phyloP scores from a whole-genome alignment of 2,113 vertebrate genomes.

The Plecotus auritus region DNA sequence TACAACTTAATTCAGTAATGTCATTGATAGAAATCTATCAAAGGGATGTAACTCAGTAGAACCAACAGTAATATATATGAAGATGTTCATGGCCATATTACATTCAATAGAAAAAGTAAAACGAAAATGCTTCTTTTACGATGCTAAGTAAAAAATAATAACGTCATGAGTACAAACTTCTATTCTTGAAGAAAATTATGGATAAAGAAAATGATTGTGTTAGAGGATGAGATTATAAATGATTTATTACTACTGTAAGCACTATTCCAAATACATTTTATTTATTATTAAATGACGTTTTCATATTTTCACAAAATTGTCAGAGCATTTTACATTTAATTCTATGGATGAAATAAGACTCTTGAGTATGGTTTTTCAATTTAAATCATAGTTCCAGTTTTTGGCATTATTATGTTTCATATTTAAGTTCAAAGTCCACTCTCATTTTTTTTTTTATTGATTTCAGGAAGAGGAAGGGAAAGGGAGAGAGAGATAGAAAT shows the following conservation, averaged over 20 bases:
- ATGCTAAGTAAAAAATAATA: background rate
- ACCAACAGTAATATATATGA: background rate
- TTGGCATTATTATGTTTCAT: background rate
- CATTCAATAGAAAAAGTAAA: background rate
- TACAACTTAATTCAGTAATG: background rate
- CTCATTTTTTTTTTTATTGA: background rate
- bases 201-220: background rate
- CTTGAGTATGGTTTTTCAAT: background rate
- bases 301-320: background rate
- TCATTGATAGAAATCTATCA: background rate
- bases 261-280: background rate
- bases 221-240: background rate
- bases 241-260: background rate
- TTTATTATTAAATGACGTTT: background rate
- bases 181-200: slow-evolving; percentile 17
- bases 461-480: too few species aligned
- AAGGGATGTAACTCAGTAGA: background rate
- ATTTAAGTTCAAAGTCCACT: background rate
- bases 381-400: background rate
- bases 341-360: background rate
- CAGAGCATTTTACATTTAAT: background rate
- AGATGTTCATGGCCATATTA: background rate
- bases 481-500: too few species aligned
- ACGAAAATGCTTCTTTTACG: background rate
- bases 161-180: background rate